Percentiles rank a stretch among this genome's conserved stretches.
Evolutionary conservation across 1,140 invertebrate species (phyloP).

Genomic region (Pseudomyrmex pallidus): DNA sequence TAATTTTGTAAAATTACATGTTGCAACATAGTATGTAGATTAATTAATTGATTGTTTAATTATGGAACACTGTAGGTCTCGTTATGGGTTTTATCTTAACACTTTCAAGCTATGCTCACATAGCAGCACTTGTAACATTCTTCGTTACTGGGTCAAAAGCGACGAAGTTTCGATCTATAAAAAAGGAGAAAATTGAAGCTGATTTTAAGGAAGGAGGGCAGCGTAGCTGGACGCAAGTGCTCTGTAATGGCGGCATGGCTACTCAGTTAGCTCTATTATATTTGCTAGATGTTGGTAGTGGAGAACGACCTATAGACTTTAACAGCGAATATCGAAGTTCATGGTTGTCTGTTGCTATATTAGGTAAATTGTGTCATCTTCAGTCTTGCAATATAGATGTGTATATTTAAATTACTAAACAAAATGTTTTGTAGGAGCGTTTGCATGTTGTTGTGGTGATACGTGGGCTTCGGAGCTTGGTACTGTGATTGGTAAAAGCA

Average conservation of each 20-base stretch:
- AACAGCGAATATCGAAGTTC: constrained; percentile 90
- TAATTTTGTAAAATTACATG: too few species aligned
- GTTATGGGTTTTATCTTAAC: constrained; percentile 93
- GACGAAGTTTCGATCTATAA: constrained; percentile 90
- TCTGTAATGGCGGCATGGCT: constrained; percentile 96
- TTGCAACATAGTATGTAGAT: not conserved
- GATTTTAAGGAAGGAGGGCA: constrained; percentile 95
- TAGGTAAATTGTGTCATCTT: constrained; percentile 86
- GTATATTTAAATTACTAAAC: not conserved
- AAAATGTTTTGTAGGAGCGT: constrained; percentile 86
- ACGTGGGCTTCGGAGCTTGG: constrained; percentile 97
- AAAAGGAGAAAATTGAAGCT: constrained; percentile 91
- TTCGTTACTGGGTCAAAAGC: constrained; percentile 93
- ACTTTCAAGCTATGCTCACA: constrained; percentile 91
- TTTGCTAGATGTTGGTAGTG: constrained; percentile 91
- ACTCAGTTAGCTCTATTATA: constrained; percentile 92
- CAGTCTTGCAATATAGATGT: not conserved
- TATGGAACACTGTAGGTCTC: constrained; percentile 85
- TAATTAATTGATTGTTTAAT: constrained; percentile 5
- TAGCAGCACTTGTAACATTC: constrained; percentile 90
- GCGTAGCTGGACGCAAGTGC: constrained; percentile 95
- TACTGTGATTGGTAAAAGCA: constrained; percentile 88
- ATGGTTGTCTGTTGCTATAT: constrained; percentile 92
- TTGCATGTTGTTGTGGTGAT: constrained; percentile 95
- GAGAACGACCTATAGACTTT: constrained; percentile 93